A percentile compares a stretch with the other conserved stretches of the same genome.
Evolutionary conservation across 2,888 invertebrate species (phyloP).

Genomic region (Acanthoscelides obtectus): DNA sequence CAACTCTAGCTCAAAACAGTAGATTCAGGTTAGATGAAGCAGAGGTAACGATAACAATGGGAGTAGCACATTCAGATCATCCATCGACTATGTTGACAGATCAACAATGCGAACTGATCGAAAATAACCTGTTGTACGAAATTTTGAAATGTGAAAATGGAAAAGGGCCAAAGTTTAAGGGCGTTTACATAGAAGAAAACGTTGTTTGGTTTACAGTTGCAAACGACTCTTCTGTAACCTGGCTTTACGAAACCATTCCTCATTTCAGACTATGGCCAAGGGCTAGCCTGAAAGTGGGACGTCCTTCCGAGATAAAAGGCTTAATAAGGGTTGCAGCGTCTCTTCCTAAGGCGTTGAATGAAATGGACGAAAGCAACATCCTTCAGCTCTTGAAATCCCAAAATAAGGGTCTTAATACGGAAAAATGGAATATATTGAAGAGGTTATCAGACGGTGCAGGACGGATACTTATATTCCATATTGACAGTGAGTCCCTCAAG

Average conservation of each 20-base stretch:
- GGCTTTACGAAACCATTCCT: background rate
- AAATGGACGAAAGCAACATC: background rate
- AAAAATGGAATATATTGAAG: background rate
- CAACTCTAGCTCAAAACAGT: too few relatives aligned
- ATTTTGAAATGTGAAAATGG: background rate
- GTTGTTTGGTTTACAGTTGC: background rate
- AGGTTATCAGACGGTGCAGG: background rate
- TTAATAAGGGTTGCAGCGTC: background rate
- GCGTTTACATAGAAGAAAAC: background rate
- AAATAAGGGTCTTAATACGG: background rate
- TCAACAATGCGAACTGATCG: background rate
- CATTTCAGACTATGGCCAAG: background rate
- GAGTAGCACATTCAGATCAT: background rate
- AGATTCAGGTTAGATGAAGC: too few relatives aligned
- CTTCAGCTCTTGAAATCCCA: background rate
- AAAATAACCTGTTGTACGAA: background rate
- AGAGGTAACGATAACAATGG: background rate
- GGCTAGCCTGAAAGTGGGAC: background rate
- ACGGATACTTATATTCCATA: background rate
- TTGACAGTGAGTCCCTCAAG: background rate
- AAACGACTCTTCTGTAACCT: background rate
- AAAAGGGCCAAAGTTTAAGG: conserved; percentile 1
- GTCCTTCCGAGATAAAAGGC: background rate
- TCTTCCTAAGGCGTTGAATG: background rate
- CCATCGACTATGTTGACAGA: background rate